Evolutionary conservation across 2,797 vertebrate genomes (phyloP).

Genomic region (Acanthiza pusilla): DNA sequence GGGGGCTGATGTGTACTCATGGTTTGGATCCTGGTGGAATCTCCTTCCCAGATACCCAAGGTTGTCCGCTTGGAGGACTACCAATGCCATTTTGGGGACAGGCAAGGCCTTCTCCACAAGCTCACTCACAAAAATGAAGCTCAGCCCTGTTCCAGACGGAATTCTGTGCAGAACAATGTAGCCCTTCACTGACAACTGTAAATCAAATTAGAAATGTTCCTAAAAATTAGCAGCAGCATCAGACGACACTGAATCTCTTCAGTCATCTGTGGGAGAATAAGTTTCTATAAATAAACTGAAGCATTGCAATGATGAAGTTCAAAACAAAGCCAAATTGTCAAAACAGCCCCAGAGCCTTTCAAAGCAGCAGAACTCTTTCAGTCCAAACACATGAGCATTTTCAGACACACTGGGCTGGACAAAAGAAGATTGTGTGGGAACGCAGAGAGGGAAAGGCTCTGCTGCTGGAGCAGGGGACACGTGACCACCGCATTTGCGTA

Average conservation of each 20-base stretch:
- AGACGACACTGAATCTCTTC: background rate
- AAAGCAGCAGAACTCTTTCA: background rate
- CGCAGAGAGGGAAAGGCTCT: background rate
- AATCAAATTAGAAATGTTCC: conserved; percentile 8
- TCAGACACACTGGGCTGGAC: background rate
- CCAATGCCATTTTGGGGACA: background rate
- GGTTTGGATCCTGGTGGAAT: background rate
- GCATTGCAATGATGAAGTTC: background rate
- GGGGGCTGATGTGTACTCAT: background rate
- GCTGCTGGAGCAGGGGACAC: background rate
- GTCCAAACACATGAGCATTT: background rate
- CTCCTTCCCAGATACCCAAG: background rate
- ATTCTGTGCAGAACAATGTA: background rate
- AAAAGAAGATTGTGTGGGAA: background rate
- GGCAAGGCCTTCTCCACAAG: background rate
- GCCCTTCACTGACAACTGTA: background rate
- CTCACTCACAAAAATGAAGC: background rate
- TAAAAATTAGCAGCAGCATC: background rate
- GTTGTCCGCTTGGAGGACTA: background rate
- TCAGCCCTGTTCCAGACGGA: background rate
- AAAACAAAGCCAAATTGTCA: conserved; percentile 46
- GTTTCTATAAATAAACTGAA: conserved; percentile 20
- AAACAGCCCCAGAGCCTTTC: conserved; percentile 4
- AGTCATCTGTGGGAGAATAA: background rate
- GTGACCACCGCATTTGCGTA: background rate